phyloP scores from a whole-genome alignment of 2,797 vertebrate species.

The Phalanger gymnotis region DNA sequence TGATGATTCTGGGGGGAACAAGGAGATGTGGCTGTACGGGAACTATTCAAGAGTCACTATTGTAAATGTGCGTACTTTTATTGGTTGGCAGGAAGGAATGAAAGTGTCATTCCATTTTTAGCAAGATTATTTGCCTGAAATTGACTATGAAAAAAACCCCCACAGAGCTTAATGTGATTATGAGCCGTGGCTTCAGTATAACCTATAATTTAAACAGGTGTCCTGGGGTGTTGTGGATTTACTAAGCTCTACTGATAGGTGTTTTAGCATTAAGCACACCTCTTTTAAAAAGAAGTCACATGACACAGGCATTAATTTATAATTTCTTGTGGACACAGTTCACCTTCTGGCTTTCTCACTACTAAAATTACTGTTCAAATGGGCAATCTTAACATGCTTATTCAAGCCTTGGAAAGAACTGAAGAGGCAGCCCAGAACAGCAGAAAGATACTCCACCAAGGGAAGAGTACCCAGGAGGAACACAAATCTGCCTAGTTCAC shows the following conservation, averaged over 20 bases:
- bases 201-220: neutral
- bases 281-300: neutral
- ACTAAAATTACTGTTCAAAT: neutral
- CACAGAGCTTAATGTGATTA: neutral
- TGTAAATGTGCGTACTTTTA: neutral
- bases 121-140: neutral
- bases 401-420: neutral
- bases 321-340: neutral
- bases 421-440: neutral
- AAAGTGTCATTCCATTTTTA: neutral
- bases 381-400: neutral
- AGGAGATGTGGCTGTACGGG: neutral
- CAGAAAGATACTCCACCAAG: too few relatives aligned
- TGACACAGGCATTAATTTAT: neutral
- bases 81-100: neutral
- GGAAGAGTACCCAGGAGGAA: too few relatives aligned
- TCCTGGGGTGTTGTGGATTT: neutral
- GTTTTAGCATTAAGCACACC: neutral
- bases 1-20: neutral
- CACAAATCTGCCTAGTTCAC: too few relatives aligned
- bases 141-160: neutral
- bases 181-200: neutral
- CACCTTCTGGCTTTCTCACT: neutral
- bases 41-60: neutral
- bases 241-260: neutral